These are phyloP conservation scores for Cydia splendana DNA, from an alignment of 1,140 invertebrate species.

Conservation along the genomic window DNA sequence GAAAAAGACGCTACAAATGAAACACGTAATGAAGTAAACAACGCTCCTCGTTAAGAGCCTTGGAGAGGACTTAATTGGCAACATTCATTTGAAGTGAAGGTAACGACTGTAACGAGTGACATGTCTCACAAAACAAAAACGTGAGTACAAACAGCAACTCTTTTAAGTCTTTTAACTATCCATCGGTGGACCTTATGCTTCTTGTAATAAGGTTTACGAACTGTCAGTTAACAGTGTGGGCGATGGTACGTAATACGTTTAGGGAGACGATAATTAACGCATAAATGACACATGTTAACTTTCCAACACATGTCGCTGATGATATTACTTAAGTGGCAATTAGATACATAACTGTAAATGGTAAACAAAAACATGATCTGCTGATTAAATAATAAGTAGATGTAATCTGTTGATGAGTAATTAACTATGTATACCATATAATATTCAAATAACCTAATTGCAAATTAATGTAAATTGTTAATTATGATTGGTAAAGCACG, in stretches of 20 bases:
- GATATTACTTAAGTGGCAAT: neutral
- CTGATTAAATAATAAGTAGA: constrained; percentile 4
- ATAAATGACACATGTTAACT: constrained; percentile 5
- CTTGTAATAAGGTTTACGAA: too few species aligned
- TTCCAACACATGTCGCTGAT: neutral
- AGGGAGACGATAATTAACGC: neutral
- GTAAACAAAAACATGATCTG: neutral
- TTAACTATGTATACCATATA: neutral
- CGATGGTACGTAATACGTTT: neutral
- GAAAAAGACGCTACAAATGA: neutral
- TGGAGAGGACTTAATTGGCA: constrained; percentile 12
- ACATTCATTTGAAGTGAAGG: neutral
- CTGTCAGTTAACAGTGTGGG: too few species aligned
- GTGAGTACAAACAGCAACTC: neutral
- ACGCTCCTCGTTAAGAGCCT: neutral
- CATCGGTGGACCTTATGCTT: too few species aligned
- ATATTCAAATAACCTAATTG: neutral
- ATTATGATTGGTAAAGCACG: neutral
- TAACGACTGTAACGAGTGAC: neutral
- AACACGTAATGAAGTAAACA: neutral
- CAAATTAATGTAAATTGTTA: neutral
- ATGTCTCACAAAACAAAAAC: neutral
- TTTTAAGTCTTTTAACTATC: too few species aligned
- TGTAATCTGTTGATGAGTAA: neutral
- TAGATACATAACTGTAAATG: neutral